Base-by-base conservation (phyloP, 2,113 vertebrate species). In the Protobothrops flavoviridis region DNA sequence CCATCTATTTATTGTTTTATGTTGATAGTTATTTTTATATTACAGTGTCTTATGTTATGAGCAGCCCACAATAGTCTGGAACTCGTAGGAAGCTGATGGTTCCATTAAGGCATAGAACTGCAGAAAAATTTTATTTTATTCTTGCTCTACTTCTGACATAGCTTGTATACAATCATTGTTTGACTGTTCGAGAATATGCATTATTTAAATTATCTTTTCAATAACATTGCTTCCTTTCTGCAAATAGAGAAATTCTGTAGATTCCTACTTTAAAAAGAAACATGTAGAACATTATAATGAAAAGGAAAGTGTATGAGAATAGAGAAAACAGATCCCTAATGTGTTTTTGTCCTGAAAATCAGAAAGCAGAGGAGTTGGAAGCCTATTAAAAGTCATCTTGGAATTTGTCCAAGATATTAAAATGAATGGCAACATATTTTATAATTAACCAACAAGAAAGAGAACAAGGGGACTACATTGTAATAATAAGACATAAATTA, bases 401-500 rank as follows among this genome's bases (percentile, higher is more conserved):
- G 88, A 57, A 48, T 53, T 85, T 90, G 21, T 59, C 43, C 52
- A 93, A 50, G 17, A 90, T 81, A 89, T 48, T 56, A n/a, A 86
- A 56, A 81, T 48, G 43, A 59, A 90, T 57, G 53, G 43, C 11
- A 59, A 50, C 11, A 33, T 90, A 53, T 56, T 48, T 74, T 89
- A 57, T 48, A 89, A 85, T 93, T 89, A 26, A 89, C 29, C 48
- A 81, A 50, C 39, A 61, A 50, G 81, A 87, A 33, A 81, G 50
- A 81, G 64, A 92, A 89, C 33, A 93, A 89, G 69, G 39, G 52
- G 50, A 89, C 12, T 33, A 69, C 8, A 45, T 1, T 43, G 11
- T 55, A 55, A 92, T 69, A 87, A 74, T 23, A 24, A 87, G 13
- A 74, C 55, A 81, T 90, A 93, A 92, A 48, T 87, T 53, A 55